Evolutionary conservation across 2,888 invertebrate species (phyloP).

Genomic region (Tiliacea citrago): DNA sequence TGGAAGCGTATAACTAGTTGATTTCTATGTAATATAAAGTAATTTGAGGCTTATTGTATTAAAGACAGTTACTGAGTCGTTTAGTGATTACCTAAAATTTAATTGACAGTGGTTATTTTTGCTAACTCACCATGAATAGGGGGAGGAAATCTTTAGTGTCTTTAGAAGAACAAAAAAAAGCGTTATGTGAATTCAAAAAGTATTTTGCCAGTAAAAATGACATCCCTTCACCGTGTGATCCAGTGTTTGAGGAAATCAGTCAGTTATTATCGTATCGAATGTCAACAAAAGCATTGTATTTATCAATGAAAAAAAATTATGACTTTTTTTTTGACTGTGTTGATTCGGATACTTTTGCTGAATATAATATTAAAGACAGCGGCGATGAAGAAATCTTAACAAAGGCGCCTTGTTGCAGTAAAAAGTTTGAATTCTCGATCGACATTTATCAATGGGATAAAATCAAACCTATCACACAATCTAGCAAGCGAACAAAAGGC

Average conservation of each 20-base stretch:
- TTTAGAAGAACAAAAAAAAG: neutral
- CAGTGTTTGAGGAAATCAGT: slow-evolving; percentile 4
- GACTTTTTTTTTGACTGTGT: no score
- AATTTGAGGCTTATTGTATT: no score
- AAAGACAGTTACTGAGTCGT: no score
- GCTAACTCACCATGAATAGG: neutral
- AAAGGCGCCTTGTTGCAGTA: slow-evolving; percentile 5
- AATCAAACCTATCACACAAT: neutral
- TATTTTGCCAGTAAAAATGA: neutral
- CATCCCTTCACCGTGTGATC: slow-evolving; percentile 8
- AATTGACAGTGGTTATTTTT: neutral
- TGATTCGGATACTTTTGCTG: neutral
- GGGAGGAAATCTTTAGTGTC: slow-evolving; percentile 9
- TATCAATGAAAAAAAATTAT: no score
- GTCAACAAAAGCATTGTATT: no score
- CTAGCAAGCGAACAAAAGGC: neutral
- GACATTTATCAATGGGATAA: neutral
- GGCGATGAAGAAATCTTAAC: slow-evolving; percentile 9
- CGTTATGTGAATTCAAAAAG: slow-evolving; percentile 2
- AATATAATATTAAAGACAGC: slow-evolving; percentile 11
- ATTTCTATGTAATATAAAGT: no score
- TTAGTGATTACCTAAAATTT: no score
- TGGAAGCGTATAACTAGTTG: no score
- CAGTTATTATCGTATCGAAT: slow-evolving; percentile 2
- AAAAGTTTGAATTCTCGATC: slow-evolving; percentile 7